Base-by-base conservation (phyloP, 2,888 invertebrate genomes). In the Orgyia antiqua region DNA sequence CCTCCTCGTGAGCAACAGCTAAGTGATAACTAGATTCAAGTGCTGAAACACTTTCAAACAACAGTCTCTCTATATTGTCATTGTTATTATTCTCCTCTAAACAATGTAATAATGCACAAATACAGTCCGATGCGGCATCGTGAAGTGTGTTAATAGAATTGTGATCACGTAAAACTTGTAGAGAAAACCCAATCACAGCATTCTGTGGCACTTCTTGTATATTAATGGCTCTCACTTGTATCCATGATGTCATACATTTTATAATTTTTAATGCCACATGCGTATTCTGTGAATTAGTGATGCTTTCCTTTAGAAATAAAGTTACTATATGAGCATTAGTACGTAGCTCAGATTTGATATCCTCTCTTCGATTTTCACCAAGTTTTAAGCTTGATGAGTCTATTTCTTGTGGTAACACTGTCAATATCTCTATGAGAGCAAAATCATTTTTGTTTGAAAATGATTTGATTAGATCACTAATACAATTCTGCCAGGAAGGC, bases 381-480 rank as follows among this genome's bases (percentile, higher is more conserved):
- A 99, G 87, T 58, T 92, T 90, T 35, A 96, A 82, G 45, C 89
- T 91, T 48, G 93, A 79, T 0, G 94, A 94, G 68, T 93, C 93
- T 35, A 97, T 92, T 90, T 99, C 99, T 86, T 99, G 99, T 3
- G 99, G 98, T 58, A 99, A 86, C 13, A 98, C 94, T 26, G 94
- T 97, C 47, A 99, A 88, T 48, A 99, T 91, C 88, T 98, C 97
- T 51, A 99, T 72, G 36, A 99, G 84, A 13, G 96, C 95, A 88
- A 93, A 94, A 45, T 94, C 87, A 58, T 92, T 91, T 40, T 88
- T 89, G 39, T 71, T 68, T 0, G 93, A 92, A 61, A 93, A 94
- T 64, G 90, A 90, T 60, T 91, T 91, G 19, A 98, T 91, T 42
- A 99, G 82, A 70, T 97, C 96, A 57, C 91, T 84, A 27, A 96